Evolutionary conservation across 2,797 vertebrate genomes (phyloP).

Genomic region (Crypturellus tataupa): DNA sequence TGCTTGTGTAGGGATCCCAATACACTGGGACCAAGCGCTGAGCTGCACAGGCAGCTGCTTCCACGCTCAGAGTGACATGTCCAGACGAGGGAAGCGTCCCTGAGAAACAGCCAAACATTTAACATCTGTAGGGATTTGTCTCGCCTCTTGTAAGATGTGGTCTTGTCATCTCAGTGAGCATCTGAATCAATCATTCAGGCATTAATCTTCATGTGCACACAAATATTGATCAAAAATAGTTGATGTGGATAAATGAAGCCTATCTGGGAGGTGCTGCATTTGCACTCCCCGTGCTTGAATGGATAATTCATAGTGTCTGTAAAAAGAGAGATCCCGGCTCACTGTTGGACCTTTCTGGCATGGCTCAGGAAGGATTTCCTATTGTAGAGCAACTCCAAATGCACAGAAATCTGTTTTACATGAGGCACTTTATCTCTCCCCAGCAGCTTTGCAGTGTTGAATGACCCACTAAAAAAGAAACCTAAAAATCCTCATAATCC

Average conservation of each 20-base stretch:
- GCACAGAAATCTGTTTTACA: not conserved
- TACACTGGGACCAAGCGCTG: fast-evolving
- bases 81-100: not conserved
- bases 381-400: not conserved
- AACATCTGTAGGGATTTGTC: not conserved
- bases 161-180: not conserved
- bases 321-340: not conserved
- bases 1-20: not conserved
- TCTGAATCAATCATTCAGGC: not conserved
- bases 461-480: not conserved
- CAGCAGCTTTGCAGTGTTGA: not conserved
- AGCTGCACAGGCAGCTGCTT: not conserved
- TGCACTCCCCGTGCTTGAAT: not conserved
- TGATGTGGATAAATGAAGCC: not conserved
- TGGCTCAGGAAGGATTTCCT: not conserved
- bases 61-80: fast-evolving
- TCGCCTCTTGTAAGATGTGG: not conserved
- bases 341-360: not conserved
- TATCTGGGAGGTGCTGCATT: not conserved
- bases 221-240: not conserved
- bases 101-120: not conserved
- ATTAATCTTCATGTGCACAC: not conserved
- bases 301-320: not conserved
- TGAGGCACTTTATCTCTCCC: not conserved
- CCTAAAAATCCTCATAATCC: not conserved